Evolutionary conservation across 2,797 vertebrate species (phyloP).

Genomic region (Rachycentron canadum): DNA sequence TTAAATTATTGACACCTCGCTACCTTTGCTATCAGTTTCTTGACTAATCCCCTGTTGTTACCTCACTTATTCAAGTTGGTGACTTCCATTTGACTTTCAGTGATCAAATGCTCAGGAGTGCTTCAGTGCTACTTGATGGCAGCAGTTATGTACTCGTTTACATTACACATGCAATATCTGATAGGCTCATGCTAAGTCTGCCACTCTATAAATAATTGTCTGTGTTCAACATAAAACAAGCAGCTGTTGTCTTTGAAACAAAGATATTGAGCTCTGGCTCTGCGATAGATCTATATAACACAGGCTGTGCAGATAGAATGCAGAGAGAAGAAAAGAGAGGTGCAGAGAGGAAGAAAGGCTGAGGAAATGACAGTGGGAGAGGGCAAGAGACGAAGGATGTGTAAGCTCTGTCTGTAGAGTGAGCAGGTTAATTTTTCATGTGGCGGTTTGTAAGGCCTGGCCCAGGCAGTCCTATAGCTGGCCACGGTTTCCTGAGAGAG

Average conservation of each 20-base stretch:
- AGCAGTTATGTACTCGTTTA: slow-evolving; percentile 47
- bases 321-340: slow-evolving; percentile 14
- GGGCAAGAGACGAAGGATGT: slow-evolving; percentile 45
- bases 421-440: slow-evolving; percentile 80
- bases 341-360: slow-evolving; percentile 24
- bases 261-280: slow-evolving; percentile 48
- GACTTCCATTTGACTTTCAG: slow-evolving; percentile 68
- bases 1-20: slow-evolving; percentile 78
- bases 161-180: slow-evolving; percentile 42
- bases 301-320: slow-evolving; percentile 27
- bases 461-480: slow-evolving; percentile 58
- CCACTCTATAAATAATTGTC: slow-evolving; percentile 63
- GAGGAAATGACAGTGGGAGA: slow-evolving; percentile 12
- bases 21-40: slow-evolving; percentile 58
- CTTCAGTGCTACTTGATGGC: slow-evolving; percentile 31
- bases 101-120: slow-evolving; percentile 24
- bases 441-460: slow-evolving; percentile 52
- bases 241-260: slow-evolving; percentile 74
- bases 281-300: slow-evolving; percentile 42
- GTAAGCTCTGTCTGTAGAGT: slow-evolving; percentile 58
- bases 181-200: slow-evolving; percentile 36
- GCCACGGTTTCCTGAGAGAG: slow-evolving; percentile 67
- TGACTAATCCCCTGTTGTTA: slow-evolving; percentile 53
- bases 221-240: slow-evolving; percentile 69
- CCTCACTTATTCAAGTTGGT: slow-evolving; percentile 43